Evolutionary conservation across 2,113 vertebrate genomes (phyloP).

Genomic region (Pyxicephalus adspersus): DNA sequence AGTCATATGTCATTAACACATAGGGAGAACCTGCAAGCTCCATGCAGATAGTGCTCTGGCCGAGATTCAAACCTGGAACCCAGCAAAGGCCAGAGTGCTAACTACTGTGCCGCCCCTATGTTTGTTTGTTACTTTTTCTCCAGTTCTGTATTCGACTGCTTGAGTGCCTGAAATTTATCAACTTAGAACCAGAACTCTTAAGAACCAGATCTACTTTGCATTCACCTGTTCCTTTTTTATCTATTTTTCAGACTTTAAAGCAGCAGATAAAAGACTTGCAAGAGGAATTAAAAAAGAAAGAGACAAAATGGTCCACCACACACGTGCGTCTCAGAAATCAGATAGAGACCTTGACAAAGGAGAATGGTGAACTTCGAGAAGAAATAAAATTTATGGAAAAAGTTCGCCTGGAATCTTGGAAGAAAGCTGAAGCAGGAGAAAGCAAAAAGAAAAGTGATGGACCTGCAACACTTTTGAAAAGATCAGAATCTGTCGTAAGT

Average conservation of each 20-base stretch:
- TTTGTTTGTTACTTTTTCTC: too few species aligned
- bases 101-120: too few species aligned
- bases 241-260: conserved; percentile 78
- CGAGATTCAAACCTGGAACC: too few species aligned
- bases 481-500: conserved; percentile 65
- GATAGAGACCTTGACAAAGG: conserved; percentile 79
- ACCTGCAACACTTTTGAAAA: conserved; percentile 47
- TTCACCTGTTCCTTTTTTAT: not conserved
- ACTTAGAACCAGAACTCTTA: too few species aligned
- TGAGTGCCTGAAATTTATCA: too few species aligned
- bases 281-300: conserved; percentile 86
- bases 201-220: too few species aligned
- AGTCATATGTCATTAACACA: too few species aligned
- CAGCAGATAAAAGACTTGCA: conserved; percentile 85
- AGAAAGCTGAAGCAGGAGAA: conserved; percentile 70
- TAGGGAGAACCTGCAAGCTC: too few species aligned
- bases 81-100: too few species aligned
- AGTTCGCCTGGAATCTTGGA: conserved; percentile 86
- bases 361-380: conserved; percentile 82
- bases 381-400: conserved; percentile 87
- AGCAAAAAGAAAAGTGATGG: conserved; percentile 60
- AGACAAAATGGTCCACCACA: conserved; percentile 86
- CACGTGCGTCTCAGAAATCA: conserved; percentile 84
- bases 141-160: too few species aligned
- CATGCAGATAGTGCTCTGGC: too few species aligned